Conservation (phyloP, 2,113 vertebrate genomes). For the Siphamia tubifer region DNA sequence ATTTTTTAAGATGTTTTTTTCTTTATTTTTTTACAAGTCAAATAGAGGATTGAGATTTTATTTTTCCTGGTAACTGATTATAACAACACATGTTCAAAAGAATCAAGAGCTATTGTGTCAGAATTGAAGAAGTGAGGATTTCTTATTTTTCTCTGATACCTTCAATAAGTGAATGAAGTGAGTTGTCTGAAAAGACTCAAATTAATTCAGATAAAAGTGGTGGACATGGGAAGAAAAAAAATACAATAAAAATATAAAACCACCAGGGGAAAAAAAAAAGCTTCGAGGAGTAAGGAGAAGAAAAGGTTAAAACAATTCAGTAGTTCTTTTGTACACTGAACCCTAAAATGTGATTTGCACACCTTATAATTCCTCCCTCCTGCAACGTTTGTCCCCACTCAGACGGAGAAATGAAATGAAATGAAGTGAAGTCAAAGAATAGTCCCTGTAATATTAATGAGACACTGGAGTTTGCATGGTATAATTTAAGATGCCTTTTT, state of each 20-base stretch:
- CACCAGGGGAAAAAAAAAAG: background rate
- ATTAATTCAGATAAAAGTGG: background rate
- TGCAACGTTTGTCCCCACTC: constrained; percentile 69
- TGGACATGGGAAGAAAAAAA: background rate
- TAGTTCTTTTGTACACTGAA: constrained; percentile 70
- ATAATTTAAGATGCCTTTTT: constrained; percentile 70
- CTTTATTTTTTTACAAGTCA: background rate
- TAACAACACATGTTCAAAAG: too few relatives aligned
- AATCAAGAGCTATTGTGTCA: too few relatives aligned
- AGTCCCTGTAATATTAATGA: constrained; percentile 79
- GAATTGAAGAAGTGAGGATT: background rate
- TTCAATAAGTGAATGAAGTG: background rate
- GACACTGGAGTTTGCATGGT: constrained; percentile 63
- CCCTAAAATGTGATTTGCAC: constrained; percentile 80
- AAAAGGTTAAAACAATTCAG: constrained; percentile 60
- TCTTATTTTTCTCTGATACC: background rate
- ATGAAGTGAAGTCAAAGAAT: constrained; percentile 79
- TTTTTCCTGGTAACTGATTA: background rate
- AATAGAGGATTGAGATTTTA: background rate
- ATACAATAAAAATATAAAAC: background rate
- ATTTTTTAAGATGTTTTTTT: background rate
- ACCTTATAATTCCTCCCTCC: constrained; percentile 76
- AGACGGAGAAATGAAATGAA: constrained; percentile 74
- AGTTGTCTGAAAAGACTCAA: background rate
- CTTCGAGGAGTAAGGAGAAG: constrained; percentile 25